phyloP scores from a whole-genome alignment of 2,888 invertebrate genomes.

The Cantharis rustica region DNA sequence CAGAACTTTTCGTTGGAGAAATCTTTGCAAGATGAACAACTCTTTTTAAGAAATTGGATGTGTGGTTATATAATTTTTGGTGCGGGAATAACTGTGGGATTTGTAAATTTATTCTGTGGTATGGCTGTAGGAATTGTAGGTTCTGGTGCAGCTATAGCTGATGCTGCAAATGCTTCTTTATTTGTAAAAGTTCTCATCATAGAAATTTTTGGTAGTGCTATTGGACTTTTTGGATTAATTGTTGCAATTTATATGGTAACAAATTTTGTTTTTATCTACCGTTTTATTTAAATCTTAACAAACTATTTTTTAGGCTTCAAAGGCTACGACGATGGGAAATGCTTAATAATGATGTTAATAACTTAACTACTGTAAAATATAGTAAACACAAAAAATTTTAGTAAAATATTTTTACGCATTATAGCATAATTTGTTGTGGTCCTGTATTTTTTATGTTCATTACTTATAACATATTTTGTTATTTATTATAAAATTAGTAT shows the following conservation, averaged over 20 bases:
- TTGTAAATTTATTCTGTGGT: conserved; percentile 95
- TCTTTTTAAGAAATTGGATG: conserved; percentile 71
- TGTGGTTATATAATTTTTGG: conserved; percentile 94
- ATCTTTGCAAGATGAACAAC: conserved; percentile 40
- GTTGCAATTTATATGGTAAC: conserved; percentile 91
- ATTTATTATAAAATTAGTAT: not conserved
- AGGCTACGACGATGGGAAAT: conserved; percentile 40
- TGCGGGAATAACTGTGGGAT: conserved; percentile 91
- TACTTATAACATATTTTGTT: not conserved
- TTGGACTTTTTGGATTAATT: conserved; percentile 97
- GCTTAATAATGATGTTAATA: not conserved
- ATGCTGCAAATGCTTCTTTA: conserved; percentile 95
- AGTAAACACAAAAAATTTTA: conserved; percentile 8
- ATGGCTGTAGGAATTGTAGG: conserved; percentile 95
- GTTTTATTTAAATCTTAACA: not conserved
- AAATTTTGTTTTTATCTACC: not conserved
- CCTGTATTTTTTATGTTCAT: not conserved
- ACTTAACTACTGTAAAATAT: not conserved
- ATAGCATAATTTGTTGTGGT: not conserved
- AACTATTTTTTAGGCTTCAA: conserved; percentile 39
- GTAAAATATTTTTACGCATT: not conserved
- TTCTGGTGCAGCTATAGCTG: conserved; percentile 97
- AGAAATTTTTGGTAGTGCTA: conserved; percentile 98
- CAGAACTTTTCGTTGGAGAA: conserved; percentile 55
- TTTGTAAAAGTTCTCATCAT: conserved; percentile 98